phyloP scores from a whole-genome alignment of 2,113 vertebrate genomes.

The Pachycephala philippinensis region DNA sequence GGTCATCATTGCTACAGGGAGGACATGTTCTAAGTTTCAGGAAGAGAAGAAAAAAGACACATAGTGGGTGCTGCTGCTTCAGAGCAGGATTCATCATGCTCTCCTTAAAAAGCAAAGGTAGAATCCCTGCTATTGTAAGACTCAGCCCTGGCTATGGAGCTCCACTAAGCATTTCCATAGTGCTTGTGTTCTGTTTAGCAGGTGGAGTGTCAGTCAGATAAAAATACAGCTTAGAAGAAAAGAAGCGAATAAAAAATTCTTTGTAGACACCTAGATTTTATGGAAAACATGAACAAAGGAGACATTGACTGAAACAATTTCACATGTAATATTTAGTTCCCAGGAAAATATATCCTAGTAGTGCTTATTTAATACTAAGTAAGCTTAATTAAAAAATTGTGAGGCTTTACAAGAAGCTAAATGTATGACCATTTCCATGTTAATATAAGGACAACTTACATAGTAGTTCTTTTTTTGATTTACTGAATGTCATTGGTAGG shows the following conservation, averaged over 20 bases:
- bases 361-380: not conserved
- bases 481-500: slow-evolving; percentile 42
- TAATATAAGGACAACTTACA: slow-evolving; percentile 4
- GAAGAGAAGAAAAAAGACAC: not conserved
- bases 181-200: not conserved
- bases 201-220: not conserved
- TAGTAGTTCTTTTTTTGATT: slow-evolving; percentile 25
- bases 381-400: not conserved
- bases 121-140: not conserved
- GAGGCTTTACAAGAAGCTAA: slow-evolving; percentile 1
- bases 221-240: not conserved
- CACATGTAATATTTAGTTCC: not conserved
- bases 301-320: not conserved
- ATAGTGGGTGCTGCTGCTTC: not conserved
- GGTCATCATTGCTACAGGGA: not conserved
- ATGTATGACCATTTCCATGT: slow-evolving; percentile 44
- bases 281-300: not conserved
- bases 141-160: not conserved
- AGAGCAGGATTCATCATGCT: not conserved
- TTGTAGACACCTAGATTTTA: not conserved
- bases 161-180: not conserved
- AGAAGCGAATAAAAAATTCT: not conserved
- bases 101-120: not conserved
- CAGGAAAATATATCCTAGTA: not conserved
- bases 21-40: not conserved